Conservation (phyloP, 2,797 vertebrate species). For the Chromis chromis region DNA sequence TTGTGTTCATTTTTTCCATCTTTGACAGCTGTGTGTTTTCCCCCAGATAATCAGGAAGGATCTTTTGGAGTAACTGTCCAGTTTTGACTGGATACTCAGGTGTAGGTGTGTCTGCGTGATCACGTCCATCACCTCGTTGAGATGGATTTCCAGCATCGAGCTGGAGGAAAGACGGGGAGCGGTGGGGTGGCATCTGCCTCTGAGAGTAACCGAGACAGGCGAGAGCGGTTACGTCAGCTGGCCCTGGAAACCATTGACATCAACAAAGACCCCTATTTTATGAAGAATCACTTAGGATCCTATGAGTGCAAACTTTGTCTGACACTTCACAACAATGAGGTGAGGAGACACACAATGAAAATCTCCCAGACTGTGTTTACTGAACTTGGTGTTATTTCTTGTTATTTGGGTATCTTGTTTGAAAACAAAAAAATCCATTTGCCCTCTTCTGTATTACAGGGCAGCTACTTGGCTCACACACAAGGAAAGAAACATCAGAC, state of each 20-base stretch:
- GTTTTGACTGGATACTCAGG: slow-evolving; percentile 6
- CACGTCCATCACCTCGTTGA: slow-evolving; percentile 57
- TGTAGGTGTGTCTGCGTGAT: slow-evolving; percentile 8
- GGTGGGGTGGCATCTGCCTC: slow-evolving; percentile 96
- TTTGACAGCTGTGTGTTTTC: neutral
- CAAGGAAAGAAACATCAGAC: slow-evolving; percentile 99
- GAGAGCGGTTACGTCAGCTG: slow-evolving; percentile 93
- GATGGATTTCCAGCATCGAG: slow-evolving; percentile 99
- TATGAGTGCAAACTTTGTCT: slow-evolving; percentile 98
- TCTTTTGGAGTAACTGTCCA: slow-evolving; percentile 14
- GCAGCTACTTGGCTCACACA: slow-evolving; percentile 97
- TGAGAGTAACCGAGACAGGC: slow-evolving; percentile 94
- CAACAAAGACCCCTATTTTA: slow-evolving; percentile 99
- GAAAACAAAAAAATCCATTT: neutral
- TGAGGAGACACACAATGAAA: slow-evolving; percentile 54
- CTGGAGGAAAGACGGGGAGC: slow-evolving; percentile 96
- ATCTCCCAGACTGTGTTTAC: neutral
- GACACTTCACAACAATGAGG: slow-evolving; percentile 98
- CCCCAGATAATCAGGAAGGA: slow-evolving; percentile 10
- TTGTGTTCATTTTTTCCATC: neutral
- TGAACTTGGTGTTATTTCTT: neutral
- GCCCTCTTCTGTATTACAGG: slow-evolving; percentile 79
- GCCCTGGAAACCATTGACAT: slow-evolving; percentile 98
- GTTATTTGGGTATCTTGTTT: neutral
- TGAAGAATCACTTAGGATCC: slow-evolving; percentile 98